Conservation (phyloP, 2,888 invertebrate species). For the Glaucopsyche alexis region DNA sequence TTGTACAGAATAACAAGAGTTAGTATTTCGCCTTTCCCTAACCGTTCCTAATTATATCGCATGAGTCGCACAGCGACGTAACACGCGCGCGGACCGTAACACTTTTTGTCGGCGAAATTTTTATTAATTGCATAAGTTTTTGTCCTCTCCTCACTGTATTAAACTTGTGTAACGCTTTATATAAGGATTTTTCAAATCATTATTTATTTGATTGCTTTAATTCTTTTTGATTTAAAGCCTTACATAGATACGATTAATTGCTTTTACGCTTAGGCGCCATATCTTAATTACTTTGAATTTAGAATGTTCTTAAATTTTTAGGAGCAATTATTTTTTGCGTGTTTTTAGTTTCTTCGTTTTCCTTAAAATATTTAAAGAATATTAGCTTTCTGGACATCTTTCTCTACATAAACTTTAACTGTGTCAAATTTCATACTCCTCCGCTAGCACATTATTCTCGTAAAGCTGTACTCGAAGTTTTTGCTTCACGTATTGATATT, state of each 20-base stretch:
- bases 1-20: background rate
- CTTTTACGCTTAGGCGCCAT: background rate
- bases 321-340: too few species aligned
- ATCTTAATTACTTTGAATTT: background rate
- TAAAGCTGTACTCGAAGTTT: too few species aligned
- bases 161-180: slow-evolving; percentile 19
- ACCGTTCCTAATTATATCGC: slow-evolving; percentile 28
- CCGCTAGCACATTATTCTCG: too few species aligned
- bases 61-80: slow-evolving; percentile 28
- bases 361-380: too few species aligned
- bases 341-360: background rate
- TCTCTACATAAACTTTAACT: too few species aligned
- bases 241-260: background rate
- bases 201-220: slow-evolving; percentile 16
- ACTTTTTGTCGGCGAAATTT: slow-evolving; percentile 35
- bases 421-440: too few species aligned
- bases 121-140: slow-evolving; percentile 36
- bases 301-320: background rate
- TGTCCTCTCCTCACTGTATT: slow-evolving; percentile 31
- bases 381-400: too few species aligned
- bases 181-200: slow-evolving; percentile 19
- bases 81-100: slow-evolving; percentile 31
- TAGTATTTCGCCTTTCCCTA: slow-evolving; percentile 20
- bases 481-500: background rate
- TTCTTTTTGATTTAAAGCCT: background rate